These are phyloP conservation scores for Hanleya hanleyi DNA, from an alignment of 2,888 invertebrate genomes.

Conservation along the genomic window DNA sequence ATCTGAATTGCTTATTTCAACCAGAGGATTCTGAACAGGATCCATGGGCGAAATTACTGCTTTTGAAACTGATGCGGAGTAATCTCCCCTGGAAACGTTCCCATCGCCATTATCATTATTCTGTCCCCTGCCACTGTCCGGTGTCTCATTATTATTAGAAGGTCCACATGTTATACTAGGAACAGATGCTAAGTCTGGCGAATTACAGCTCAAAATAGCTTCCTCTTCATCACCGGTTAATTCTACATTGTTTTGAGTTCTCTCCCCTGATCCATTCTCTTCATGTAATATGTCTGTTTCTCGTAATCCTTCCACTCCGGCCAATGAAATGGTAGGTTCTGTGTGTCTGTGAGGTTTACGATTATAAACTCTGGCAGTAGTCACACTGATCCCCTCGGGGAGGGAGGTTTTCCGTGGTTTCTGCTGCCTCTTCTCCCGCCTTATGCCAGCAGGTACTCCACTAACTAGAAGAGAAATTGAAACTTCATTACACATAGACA, in stretches of 20 bases:
- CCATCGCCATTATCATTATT: constrained; percentile 5
- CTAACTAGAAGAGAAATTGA: neutral
- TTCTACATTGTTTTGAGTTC: neutral
- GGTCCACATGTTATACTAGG: constrained; percentile 51
- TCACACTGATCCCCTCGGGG: constrained; percentile 29
- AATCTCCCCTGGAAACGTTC: constrained; percentile 37
- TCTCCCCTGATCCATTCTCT: constrained; percentile 1
- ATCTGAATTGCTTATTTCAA: neutral
- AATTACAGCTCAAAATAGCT: neutral
- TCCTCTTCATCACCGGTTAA: constrained; percentile 1
- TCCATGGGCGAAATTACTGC: neutral
- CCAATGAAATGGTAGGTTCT: constrained; percentile 37
- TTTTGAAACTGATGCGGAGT: constrained; percentile 8
- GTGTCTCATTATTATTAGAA: neutral
- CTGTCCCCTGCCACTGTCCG: neutral
- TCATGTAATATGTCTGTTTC: neutral
- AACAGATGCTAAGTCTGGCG: constrained; percentile 41
- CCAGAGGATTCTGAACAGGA: constrained; percentile 7
- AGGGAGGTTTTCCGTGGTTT: constrained; percentile 39
- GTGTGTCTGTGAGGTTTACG: constrained; percentile 41
- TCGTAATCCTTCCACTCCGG: neutral
- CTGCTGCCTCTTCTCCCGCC: neutral
- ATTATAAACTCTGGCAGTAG: neutral
- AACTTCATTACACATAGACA: too few relatives aligned
- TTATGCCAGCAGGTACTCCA: constrained; percentile 1